Percentiles rank a stretch among this genome's conserved stretches.
Evolutionary conservation across 2,888 invertebrate species (phyloP).

Genomic region (Erynnis tages): DNA sequence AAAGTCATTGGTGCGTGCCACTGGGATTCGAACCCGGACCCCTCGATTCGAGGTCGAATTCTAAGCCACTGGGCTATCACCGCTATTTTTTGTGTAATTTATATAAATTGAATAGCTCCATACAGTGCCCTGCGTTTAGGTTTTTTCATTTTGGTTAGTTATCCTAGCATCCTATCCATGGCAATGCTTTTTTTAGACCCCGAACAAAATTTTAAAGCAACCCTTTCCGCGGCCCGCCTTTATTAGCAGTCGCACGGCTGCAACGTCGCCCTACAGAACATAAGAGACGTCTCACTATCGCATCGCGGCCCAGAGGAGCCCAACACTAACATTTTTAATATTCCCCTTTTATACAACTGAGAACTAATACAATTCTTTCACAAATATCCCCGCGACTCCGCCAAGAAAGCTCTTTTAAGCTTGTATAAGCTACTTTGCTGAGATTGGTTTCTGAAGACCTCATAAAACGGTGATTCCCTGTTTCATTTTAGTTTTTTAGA

Average conservation of each 20-base stretch:
- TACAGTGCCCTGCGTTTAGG: too few species aligned
- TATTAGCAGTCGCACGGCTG: conserved; percentile 16
- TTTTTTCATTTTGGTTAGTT: too few species aligned
- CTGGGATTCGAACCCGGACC: too few species aligned
- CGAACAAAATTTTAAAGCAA: too few species aligned
- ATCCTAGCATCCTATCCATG: too few species aligned
- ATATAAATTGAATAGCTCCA: too few species aligned
- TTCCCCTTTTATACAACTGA: conserved; percentile 12
- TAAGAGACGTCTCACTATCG: conserved; percentile 7
- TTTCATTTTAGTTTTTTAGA: too few species aligned
- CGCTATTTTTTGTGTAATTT: too few species aligned
- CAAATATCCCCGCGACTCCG: conserved; percentile 3
- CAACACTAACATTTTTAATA: conserved; percentile 19
- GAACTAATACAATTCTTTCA: conserved; percentile 24
- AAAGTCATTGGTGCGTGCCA: too few species aligned
- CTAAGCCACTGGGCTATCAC: too few species aligned
- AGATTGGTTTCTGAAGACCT: conserved; percentile 18
- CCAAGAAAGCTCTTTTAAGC: background rate
- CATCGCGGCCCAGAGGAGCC: conserved; percentile 9
- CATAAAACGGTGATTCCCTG: conserved; percentile 2
- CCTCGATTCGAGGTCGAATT: too few species aligned
- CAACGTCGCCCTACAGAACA: conserved; percentile 19
- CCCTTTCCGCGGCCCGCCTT: conserved; percentile 1
- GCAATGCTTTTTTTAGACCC: too few species aligned
- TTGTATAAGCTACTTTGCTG: conserved; percentile 15